These are phyloP conservation scores for Protomyctophum bolini DNA, from an alignment of 2,113 vertebrate species.

Conservation along the genomic window DNA sequence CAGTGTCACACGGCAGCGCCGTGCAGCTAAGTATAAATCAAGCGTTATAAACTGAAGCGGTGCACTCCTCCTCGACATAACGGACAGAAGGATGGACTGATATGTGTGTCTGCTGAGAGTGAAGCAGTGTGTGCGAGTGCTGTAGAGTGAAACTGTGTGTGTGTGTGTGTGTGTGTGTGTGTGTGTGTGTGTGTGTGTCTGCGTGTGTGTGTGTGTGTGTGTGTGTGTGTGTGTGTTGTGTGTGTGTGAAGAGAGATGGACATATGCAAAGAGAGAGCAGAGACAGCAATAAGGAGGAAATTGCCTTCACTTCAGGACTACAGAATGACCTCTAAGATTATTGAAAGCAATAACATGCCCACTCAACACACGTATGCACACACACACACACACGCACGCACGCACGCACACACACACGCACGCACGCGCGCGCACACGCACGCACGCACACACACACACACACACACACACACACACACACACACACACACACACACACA, in stretches of 20 bases:
- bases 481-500: neutral
- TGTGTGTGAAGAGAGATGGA: neutral
- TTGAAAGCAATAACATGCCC: conserved; percentile 69
- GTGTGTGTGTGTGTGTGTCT: conserved; percentile 3
- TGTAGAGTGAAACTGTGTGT: neutral
- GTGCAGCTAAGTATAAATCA: neutral
- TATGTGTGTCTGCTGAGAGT: too few species aligned
- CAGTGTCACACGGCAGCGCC: too few species aligned
- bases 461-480: too few species aligned
- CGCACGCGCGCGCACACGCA: conserved; percentile 1
- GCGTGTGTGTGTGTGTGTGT: conserved; percentile 30
- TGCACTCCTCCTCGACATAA: conserved; percentile 33
- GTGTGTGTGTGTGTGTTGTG: conserved; percentile 1
- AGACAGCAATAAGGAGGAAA: conserved; percentile 63
- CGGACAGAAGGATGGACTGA: conserved; percentile 24
- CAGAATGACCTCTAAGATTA: conserved; percentile 67
- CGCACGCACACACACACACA: too few species aligned
- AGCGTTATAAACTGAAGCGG: conserved; percentile 40
- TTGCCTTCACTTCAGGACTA: conserved; percentile 66
- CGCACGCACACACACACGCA: conserved; percentile 31
- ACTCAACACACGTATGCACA: neutral
- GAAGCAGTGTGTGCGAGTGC: neutral
- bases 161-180: conserved; percentile 9
- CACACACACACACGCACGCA: conserved; percentile 18
- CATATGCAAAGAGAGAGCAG: conserved; percentile 19